phyloP scores from a whole-genome alignment of 2,113 vertebrate species.

The Cavia aperea region DNA sequence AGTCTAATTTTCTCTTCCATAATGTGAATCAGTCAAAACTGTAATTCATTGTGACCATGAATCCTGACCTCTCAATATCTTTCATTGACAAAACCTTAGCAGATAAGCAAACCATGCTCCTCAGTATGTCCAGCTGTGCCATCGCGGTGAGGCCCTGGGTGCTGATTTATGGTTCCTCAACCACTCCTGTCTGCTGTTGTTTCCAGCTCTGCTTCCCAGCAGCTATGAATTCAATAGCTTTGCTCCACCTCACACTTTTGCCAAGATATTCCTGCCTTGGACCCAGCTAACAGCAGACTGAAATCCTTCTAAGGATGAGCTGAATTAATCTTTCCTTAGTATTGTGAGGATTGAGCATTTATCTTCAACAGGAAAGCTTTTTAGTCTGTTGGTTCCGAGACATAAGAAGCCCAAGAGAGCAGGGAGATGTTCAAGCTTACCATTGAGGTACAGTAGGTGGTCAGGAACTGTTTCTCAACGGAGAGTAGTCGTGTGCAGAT shows the following conservation, averaged over 20 bases:
- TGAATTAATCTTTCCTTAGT: neutral
- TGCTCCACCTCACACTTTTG: neutral
- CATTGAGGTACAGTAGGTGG: too few species aligned
- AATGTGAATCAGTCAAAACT: neutral
- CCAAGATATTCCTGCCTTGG: neutral
- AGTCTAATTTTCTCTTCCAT: neutral
- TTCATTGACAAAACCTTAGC: neutral
- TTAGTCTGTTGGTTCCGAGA: neutral
- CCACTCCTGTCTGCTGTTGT: neutral
- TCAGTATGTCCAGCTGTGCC: neutral
- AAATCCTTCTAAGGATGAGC: neutral
- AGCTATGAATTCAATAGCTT: neutral
- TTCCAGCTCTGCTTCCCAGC: neutral
- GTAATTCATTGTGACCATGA: neutral
- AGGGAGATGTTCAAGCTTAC: neutral
- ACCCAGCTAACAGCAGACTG: neutral
- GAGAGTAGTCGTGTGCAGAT: neutral
- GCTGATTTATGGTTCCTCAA: neutral
- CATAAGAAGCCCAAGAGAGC: neutral
- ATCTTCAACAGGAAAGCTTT: neutral
- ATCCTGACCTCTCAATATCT: neutral
- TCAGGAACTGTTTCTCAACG: neutral
- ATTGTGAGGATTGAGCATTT: neutral
- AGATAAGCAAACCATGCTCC: neutral
- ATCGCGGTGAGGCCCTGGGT: neutral